Evolutionary conservation across 1,140 invertebrate species (phyloP), one percentile per base, ranked within the genome.

Genomic region (Eufriesea mexicana): DNA sequence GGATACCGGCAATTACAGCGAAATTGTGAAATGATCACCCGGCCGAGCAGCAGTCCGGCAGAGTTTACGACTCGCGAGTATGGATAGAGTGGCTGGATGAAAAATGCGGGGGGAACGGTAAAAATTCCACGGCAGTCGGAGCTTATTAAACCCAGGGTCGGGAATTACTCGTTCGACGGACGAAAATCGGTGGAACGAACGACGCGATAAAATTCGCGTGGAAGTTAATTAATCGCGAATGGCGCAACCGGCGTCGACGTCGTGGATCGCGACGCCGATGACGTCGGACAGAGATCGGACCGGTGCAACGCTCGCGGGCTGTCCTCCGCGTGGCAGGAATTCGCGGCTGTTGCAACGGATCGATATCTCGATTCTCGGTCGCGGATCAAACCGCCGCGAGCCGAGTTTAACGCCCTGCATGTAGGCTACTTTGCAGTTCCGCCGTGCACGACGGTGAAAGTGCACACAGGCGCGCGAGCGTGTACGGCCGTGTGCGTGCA

Each of bases 401-500:
- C 35, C 70, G 81, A 84, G 86, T 87, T 87, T 87, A 87, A 87
- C 86, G 86, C 85, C 86, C 86, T 79, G 78, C 88, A 88, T 88
- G 82, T 86, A 86, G 85, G 86, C 86, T 88, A 88, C 87, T 89
- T 88, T 89, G 87, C 86, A 87, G 86, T 84, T 86, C 73, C 80
- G 84, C 83, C 73, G 79, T 84, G 84, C 79, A 79, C 80, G 89
- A 89, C 86, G 89, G 87, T 90, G 89, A 90, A 90, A 90, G 85
- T 89, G 85, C 89, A 88, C 79, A 85, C 84, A 85, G 76, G 80
- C 79, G 87, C 86, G 45, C 7, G 59, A 51, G 51, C 51, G 42
- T 55, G 67, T 35, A 35, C 25, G 28, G 62, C 20, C 35, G 79
- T 80, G 35, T 55, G 73, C 70, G 61, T 68, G 57, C 28, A 59